Evolutionary conservation across 2,888 invertebrate genomes (phyloP).

Genomic region (Hemithea aestivaria): DNA sequence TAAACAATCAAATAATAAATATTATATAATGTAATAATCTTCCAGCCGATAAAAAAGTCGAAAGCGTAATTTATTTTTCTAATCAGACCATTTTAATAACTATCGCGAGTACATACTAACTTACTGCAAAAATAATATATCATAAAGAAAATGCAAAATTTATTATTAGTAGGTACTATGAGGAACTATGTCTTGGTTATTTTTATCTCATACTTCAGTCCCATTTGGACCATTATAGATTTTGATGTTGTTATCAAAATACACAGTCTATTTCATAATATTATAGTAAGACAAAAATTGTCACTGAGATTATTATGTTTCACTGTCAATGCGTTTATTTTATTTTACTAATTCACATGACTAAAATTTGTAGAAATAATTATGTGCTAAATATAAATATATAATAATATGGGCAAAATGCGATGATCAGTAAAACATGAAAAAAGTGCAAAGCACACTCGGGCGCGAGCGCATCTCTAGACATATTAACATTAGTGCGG

Average conservation of each 20-base stretch:
- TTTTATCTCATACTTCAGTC: constrained; percentile 38
- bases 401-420: constrained; percentile 36
- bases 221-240: constrained; percentile 52
- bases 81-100: constrained; percentile 40
- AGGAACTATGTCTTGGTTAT: constrained; percentile 77
- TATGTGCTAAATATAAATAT: constrained; percentile 42
- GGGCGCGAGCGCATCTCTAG: constrained; percentile 7
- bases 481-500: constrained; percentile 4
- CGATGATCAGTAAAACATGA: constrained; percentile 38
- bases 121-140: constrained; percentile 68
- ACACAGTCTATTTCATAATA: constrained; percentile 55
- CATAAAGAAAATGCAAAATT: constrained; percentile 74
- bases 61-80: constrained; percentile 34
- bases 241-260: constrained; percentile 73
- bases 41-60: background rate
- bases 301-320: constrained; percentile 61
- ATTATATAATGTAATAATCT: too few species aligned
- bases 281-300: constrained; percentile 50
- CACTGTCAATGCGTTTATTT: constrained; percentile 33
- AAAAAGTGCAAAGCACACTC: constrained; percentile 30
- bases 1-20: constrained; percentile 17
- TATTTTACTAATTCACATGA: constrained; percentile 32
- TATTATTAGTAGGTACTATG: constrained; percentile 78
- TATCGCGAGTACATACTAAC: constrained; percentile 68
- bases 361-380: constrained; percentile 39